Conservation (phyloP, 1,140 invertebrate genomes). For the Zaprionus lachaisei region DNA sequence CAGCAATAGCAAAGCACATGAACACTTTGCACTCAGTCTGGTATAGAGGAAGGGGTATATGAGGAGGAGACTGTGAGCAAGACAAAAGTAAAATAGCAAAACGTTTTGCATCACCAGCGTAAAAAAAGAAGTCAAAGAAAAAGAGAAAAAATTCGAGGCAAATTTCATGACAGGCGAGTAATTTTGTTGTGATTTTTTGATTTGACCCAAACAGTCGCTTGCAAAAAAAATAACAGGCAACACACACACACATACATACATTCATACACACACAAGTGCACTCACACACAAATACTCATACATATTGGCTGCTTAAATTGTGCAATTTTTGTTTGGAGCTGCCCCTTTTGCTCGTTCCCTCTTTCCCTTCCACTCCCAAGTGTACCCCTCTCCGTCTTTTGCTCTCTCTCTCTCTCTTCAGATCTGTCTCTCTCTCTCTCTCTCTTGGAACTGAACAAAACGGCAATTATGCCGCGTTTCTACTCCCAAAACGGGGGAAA, state of each 20-base stretch:
- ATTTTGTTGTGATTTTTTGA: constrained; percentile 82
- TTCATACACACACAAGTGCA: constrained; percentile 28
- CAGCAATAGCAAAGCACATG: constrained; percentile 52
- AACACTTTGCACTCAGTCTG: constrained; percentile 66
- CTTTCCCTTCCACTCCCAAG: neutral
- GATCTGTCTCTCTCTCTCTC: neutral
- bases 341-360: constrained; percentile 33
- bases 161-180: constrained; percentile 80
- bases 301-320: constrained; percentile 51
- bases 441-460: constrained; percentile 57
- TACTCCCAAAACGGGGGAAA: constrained; percentile 67
- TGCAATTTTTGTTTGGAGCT: constrained; percentile 67
- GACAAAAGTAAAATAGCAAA: constrained; percentile 68
- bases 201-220: constrained; percentile 73
- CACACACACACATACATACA: constrained; percentile 24
- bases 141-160: constrained; percentile 70
- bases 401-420: constrained; percentile 26
- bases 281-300: constrained; percentile 23
- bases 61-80: constrained; percentile 14
- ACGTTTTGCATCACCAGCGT: constrained; percentile 68
- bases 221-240: constrained; percentile 34
- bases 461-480: constrained; percentile 81
- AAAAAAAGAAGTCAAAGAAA: constrained; percentile 31
- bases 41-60: neutral
- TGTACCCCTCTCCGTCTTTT: neutral